Evolutionary conservation across 2,888 invertebrate genomes (phyloP).

Genomic region (Drosophila ustulata): DNA sequence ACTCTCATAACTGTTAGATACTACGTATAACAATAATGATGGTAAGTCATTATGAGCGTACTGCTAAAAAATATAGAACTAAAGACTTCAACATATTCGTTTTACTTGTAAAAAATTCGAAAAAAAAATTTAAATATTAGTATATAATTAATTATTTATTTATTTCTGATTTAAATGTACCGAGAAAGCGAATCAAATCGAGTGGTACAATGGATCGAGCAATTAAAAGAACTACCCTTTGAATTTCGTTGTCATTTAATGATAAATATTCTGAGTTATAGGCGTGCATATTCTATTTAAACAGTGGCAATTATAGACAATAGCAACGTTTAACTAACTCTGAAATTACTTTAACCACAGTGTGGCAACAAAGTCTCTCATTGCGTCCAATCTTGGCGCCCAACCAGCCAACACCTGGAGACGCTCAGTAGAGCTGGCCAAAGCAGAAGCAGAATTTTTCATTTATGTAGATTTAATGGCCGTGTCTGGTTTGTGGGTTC

Average conservation of each 20-base stretch:
- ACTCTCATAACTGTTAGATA: too few relatives aligned
- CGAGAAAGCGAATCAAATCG: background rate
- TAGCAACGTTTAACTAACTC: constrained; percentile 24
- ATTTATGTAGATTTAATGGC: constrained; percentile 58
- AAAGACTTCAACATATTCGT: too few relatives aligned
- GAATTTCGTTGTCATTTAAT: background rate
- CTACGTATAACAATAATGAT: too few relatives aligned
- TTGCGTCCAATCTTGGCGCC: constrained; percentile 26
- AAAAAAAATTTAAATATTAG: background rate
- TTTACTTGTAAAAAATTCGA: background rate
- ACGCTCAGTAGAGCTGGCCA: constrained; percentile 5
- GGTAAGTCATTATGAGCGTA: too few relatives aligned
- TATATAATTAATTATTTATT: too few relatives aligned
- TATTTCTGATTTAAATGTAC: too few relatives aligned
- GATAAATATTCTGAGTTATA: constrained; percentile 20
- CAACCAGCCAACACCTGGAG: constrained; percentile 16
- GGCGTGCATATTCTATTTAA: constrained; percentile 9
- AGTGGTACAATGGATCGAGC: background rate
- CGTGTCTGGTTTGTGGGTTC: constrained; percentile 36
- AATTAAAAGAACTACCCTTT: constrained; percentile 4
- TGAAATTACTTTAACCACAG: constrained; percentile 18
- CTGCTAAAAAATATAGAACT: too few relatives aligned
- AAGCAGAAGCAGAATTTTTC: constrained; percentile 15
- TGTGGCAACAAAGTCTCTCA: constrained; percentile 1
- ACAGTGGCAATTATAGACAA: constrained; percentile 41